Percentiles rank a stretch among this genome's conserved stretches.
These are phyloP conservation scores for Clupea harengus DNA, from an alignment of 2,113 vertebrate genomes.

Conservation along the genomic window DNA sequence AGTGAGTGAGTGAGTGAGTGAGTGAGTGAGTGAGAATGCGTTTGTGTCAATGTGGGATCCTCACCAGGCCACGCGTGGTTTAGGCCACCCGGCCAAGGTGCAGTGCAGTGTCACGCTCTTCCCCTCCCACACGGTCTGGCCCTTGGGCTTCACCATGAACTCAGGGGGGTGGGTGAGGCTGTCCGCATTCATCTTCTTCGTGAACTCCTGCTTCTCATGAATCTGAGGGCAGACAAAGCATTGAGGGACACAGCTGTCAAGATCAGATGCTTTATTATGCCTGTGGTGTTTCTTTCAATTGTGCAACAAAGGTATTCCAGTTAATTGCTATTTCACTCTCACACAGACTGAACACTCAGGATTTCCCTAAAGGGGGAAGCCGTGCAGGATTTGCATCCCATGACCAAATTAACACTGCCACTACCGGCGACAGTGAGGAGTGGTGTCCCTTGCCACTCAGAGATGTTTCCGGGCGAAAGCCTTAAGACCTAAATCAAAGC, in stretches of 20 bases:
- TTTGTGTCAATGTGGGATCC: conserved; percentile 11
- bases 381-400: no score
- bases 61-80: conserved; percentile 80
- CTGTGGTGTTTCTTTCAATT: neutral
- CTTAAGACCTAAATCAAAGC: no score
- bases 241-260: neutral
- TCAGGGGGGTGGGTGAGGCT: conserved; percentile 85
- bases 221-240: conserved; percentile 64
- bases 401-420: no score
- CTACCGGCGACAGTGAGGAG: no score
- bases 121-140: conserved; percentile 93
- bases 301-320: neutral
- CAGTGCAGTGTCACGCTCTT: conserved; percentile 86
- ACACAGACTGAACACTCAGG: no score
- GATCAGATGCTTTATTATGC: neutral
- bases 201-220: conserved; percentile 85
- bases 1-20: no score
- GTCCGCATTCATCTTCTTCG: conserved; percentile 88
- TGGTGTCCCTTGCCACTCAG: no score
- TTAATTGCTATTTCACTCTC: neutral
- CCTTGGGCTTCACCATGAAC: conserved; percentile 86
- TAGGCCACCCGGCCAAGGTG: conserved; percentile 92
- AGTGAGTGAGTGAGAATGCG: no score
- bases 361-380: no score
- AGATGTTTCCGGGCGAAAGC: no score